These are phyloP conservation scores for Hyperopisus bebe DNA, from an alignment of 2,113 vertebrate species.

Conservation along the genomic window DNA sequence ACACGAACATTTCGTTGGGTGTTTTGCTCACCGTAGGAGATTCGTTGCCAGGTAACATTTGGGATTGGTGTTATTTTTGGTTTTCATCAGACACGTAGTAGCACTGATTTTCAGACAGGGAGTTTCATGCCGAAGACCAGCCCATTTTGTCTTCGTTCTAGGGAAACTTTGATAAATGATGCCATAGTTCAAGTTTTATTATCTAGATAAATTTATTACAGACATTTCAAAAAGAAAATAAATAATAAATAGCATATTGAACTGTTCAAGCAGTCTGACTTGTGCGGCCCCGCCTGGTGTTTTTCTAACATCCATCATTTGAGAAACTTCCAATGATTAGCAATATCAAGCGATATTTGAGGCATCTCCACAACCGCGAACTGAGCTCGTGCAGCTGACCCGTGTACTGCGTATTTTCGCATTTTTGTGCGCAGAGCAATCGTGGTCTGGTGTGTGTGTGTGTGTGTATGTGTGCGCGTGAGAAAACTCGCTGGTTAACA, in stretches of 20 bases:
- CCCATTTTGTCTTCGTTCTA: background rate
- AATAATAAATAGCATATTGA: background rate
- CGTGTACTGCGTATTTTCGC: background rate
- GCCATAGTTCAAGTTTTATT: background rate
- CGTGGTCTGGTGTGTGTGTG: background rate
- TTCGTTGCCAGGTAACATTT: background rate
- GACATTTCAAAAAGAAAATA: background rate
- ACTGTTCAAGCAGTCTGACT: background rate
- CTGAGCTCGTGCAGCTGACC: background rate
- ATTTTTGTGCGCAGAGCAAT: background rate
- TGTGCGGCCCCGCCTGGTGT: background rate
- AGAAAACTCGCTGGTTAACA: background rate
- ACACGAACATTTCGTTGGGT: background rate
- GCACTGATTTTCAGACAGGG: background rate
- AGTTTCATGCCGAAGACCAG: background rate
- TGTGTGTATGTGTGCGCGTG: background rate
- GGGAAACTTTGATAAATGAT: background rate
- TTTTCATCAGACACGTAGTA: background rate
- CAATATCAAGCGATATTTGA: background rate
- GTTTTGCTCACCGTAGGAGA: background rate
- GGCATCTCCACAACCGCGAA: background rate
- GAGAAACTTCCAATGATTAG: background rate
- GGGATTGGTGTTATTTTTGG: background rate
- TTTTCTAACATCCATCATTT: background rate
- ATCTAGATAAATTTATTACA: background rate